Percentiles rank a stretch among this genome's conserved stretches.
Evolutionary conservation across 2,113 vertebrate genomes (phyloP).

Genomic region (Malurus elegans): DNA sequence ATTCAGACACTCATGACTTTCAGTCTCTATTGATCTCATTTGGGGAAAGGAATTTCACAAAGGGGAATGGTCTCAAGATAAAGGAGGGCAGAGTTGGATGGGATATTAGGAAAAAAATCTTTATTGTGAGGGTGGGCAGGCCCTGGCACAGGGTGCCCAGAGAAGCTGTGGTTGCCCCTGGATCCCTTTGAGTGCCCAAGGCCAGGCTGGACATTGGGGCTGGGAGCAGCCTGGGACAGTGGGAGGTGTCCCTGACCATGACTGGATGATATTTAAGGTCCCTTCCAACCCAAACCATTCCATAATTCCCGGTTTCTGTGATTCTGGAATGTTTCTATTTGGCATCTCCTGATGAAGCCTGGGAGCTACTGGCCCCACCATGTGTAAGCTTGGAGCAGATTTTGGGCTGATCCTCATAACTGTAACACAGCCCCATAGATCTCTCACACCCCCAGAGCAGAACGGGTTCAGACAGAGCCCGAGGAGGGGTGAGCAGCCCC

Average conservation of each 20-base stretch:
- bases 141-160: neutral
- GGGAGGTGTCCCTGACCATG: neutral
- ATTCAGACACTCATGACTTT: neutral
- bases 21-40: neutral
- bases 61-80: neutral
- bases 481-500: neutral
- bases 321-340: neutral
- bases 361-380: neutral
- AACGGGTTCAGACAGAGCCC: neutral
- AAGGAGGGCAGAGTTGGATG: neutral
- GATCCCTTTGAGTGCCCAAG: neutral
- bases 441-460: neutral
- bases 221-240: neutral
- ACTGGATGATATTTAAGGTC: neutral
- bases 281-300: neutral
- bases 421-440: neutral
- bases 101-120: neutral
- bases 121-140: neutral
- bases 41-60: neutral
- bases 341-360: neutral
- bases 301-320: neutral
- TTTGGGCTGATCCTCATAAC: neutral
- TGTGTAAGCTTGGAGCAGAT: accelerated
- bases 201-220: neutral
- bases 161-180: neutral